phyloP scores from a whole-genome alignment of 2,888 invertebrate genomes.

The Euphydryas editha region DNA sequence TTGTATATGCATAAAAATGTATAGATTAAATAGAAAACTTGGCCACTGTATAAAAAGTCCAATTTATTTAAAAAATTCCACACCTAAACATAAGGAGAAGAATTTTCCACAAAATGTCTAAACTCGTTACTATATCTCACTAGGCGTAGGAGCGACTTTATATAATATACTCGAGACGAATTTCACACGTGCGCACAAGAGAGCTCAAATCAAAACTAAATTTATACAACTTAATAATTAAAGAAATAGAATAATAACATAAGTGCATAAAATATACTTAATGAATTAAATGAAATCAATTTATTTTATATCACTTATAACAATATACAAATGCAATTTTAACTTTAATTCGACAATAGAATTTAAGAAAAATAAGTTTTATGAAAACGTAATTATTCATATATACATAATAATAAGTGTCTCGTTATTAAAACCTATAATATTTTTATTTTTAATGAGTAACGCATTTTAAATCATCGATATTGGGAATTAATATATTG shows the following conservation, averaged over 20 bases:
- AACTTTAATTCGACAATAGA: constrained; percentile 57
- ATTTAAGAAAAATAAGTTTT: constrained; percentile 49
- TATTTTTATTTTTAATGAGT: constrained; percentile 40
- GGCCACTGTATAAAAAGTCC: constrained; percentile 62
- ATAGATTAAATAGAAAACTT: constrained; percentile 76
- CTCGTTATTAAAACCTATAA: constrained; percentile 48
- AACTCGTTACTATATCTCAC: constrained; percentile 44
- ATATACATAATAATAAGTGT: constrained; percentile 61
- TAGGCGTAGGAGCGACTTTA: constrained; percentile 48
- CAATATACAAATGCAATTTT: constrained; percentile 73
- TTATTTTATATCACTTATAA: constrained; percentile 66
- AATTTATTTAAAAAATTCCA: constrained; percentile 34
- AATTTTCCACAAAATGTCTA: constrained; percentile 34
- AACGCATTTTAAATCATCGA: constrained; percentile 21
- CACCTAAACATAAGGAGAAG: constrained; percentile 13
- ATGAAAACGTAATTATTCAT: constrained; percentile 62
- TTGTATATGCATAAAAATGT: constrained; percentile 80
- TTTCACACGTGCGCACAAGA: constrained; percentile 68
- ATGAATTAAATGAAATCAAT: constrained; percentile 69
- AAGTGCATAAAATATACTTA: constrained; percentile 62
- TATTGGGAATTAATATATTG: constrained; percentile 12
- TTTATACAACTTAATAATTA: constrained; percentile 77
- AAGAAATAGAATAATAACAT: constrained; percentile 56
- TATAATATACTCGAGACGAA: constrained; percentile 47
- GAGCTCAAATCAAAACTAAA: constrained; percentile 63